Evolutionary conservation across 2,797 vertebrate genomes (phyloP).

Genomic region (Hipposideros larvatus): DNA sequence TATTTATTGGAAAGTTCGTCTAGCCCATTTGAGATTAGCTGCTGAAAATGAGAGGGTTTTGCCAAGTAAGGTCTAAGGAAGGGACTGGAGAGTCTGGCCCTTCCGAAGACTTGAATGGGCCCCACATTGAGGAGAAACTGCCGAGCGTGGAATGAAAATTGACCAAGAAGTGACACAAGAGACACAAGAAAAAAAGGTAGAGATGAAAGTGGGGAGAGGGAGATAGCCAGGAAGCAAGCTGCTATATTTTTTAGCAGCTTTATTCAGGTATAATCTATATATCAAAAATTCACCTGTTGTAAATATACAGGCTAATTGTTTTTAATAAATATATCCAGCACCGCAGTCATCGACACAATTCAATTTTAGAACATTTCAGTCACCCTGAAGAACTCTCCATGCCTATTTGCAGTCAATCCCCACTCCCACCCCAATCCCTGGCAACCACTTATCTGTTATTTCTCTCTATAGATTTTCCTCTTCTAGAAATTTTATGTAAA

Average conservation of each 20-base stretch:
- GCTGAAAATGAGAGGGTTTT: background rate
- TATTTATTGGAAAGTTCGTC: background rate
- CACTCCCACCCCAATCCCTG: background rate
- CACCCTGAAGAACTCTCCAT: background rate
- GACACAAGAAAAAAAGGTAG: background rate
- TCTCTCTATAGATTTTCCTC: background rate
- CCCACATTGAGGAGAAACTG: background rate
- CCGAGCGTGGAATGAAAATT: background rate
- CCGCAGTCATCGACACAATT: background rate
- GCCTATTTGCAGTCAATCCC: background rate
- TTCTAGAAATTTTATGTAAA: slow-evolving; percentile 11
- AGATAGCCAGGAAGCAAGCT: background rate
- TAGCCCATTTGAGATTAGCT: background rate
- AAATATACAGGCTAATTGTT: background rate
- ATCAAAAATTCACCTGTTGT: background rate
- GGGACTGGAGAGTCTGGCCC: background rate
- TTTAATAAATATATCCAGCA: background rate
- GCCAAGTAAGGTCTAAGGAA: background rate
- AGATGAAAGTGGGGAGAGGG: background rate
- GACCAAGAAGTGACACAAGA: background rate
- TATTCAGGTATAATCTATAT: background rate
- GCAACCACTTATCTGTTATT: background rate
- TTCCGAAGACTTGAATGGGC: background rate
- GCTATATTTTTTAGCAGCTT: background rate
- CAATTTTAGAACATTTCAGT: background rate